These are phyloP conservation scores for Miltochrista miniata DNA, from an alignment of 2,888 invertebrate species.

Conservation along the genomic window DNA sequence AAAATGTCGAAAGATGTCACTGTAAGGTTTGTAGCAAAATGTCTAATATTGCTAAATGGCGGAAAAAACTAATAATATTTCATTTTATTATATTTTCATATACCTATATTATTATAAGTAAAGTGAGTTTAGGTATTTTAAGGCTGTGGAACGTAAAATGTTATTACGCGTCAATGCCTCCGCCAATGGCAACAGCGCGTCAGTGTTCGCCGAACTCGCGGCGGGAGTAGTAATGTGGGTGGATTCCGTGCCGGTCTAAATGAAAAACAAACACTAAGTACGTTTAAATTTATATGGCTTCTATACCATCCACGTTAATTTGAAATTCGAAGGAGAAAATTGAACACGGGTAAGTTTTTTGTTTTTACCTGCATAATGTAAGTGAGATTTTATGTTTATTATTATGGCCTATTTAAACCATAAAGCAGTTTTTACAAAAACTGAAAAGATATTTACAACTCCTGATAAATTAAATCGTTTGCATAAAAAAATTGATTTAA, in stretches of 20 bases:
- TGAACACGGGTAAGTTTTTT: conserved; percentile 17
- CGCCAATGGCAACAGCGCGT: conserved; percentile 42
- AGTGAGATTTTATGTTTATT: not conserved
- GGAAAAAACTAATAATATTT: too few relatives aligned
- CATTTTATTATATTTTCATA: not conserved
- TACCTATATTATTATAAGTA: not conserved
- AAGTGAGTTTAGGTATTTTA: not conserved
- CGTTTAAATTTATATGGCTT: conserved; percentile 53
- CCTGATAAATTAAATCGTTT: too few relatives aligned
- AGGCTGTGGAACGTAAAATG: not conserved
- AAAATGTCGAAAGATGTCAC: conserved; percentile 5
- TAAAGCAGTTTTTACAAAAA: too few relatives aligned
- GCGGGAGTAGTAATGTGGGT: conserved; percentile 49
- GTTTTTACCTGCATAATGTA: not conserved
- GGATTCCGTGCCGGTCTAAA: conserved; percentile 38
- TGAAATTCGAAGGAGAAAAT: conserved; percentile 14
- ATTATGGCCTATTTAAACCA: too few relatives aligned
- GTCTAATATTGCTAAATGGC: not conserved
- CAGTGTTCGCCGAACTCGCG: conserved; percentile 66
- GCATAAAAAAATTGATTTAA: too few relatives aligned
- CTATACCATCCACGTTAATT: conserved; percentile 27
- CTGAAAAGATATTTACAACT: too few relatives aligned
- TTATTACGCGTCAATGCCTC: conserved; percentile 22
- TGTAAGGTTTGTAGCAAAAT: not conserved
- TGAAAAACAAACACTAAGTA: conserved; percentile 38